Conservation (phyloP, 2,797 vertebrate species). For the Clarias fuscus region DNA sequence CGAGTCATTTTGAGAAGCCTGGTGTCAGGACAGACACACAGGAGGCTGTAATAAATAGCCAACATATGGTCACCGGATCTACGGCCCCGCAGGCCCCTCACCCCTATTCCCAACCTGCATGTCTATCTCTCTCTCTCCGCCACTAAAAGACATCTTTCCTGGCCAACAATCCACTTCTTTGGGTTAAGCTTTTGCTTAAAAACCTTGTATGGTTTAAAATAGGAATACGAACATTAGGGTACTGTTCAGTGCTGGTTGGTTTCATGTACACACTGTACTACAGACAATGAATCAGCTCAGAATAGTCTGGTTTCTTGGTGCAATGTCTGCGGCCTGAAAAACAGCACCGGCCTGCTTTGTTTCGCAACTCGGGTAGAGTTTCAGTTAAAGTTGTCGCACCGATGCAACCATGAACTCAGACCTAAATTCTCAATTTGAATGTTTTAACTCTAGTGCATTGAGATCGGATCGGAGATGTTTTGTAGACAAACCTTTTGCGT, state of each 20-base stretch:
- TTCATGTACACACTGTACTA: background rate
- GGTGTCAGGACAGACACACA: slow-evolving; percentile 53
- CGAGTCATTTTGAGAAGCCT: slow-evolving; percentile 22
- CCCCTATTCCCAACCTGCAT: slow-evolving; percentile 47
- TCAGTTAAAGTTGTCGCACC: background rate
- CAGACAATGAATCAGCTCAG: background rate
- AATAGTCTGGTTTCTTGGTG: slow-evolving; percentile 10
- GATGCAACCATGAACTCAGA: too few species aligned
- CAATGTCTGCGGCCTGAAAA: slow-evolving; percentile 2
- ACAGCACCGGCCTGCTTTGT: background rate
- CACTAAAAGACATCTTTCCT: background rate
- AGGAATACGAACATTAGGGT: background rate
- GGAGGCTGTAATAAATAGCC: slow-evolving; percentile 70
- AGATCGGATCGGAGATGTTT: background rate
- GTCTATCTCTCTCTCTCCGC: slow-evolving; percentile 41
- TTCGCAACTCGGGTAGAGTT: background rate
- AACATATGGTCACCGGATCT: slow-evolving; percentile 71
- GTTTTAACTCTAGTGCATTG: background rate
- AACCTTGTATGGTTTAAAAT: background rate
- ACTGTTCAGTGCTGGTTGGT: background rate
- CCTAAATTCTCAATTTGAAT: too few species aligned
- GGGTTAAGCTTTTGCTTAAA: background rate
- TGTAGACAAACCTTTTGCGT: background rate
- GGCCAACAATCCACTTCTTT: background rate
- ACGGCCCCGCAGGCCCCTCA: slow-evolving; percentile 29